Conservation (phyloP, 2,888 invertebrate genomes). For the Caenorhabditis drosophilae region DNA sequence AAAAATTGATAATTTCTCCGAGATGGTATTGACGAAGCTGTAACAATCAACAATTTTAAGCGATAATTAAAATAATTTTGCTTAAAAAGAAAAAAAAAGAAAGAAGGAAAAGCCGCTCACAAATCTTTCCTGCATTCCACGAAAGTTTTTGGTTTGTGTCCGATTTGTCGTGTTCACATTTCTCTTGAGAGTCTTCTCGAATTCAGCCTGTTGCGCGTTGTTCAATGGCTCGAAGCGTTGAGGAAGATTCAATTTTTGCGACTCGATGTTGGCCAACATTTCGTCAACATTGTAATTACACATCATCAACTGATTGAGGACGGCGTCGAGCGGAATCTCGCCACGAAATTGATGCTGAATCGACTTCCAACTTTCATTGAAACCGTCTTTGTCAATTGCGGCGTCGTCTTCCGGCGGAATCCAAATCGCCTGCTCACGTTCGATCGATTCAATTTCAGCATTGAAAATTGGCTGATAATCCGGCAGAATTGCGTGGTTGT, state of each 20-base stretch:
- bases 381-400: too few relatives aligned
- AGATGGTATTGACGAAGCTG: not conserved
- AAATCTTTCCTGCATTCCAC: constrained; percentile 7
- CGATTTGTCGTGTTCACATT: not conserved
- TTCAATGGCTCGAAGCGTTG: constrained; percentile 3
- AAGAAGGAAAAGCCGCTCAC: too few relatives aligned
- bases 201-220: constrained; percentile 8
- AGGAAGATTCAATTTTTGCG: not conserved
- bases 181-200: not conserved
- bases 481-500: not conserved
- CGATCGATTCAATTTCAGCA: too few relatives aligned
- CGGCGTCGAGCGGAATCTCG: constrained; percentile 5
- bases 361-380: not conserved
- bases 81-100: too few relatives aligned
- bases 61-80: not conserved
- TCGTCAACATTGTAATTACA: constrained; percentile 1
- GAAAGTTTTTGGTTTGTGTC: not conserved
- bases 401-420: not conserved
- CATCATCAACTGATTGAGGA: constrained; percentile 1
- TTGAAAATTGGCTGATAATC: too few relatives aligned
- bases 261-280: constrained; percentile 2
- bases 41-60: not conserved
- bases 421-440: constrained; percentile 2
- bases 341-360: not conserved
- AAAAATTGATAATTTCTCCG: constrained; percentile 11